A percentile compares a stretch with the other conserved stretches of the same genome.
phyloP scores from a whole-genome alignment of 1,140 invertebrate species.

The Tetragnatha versicolor region DNA sequence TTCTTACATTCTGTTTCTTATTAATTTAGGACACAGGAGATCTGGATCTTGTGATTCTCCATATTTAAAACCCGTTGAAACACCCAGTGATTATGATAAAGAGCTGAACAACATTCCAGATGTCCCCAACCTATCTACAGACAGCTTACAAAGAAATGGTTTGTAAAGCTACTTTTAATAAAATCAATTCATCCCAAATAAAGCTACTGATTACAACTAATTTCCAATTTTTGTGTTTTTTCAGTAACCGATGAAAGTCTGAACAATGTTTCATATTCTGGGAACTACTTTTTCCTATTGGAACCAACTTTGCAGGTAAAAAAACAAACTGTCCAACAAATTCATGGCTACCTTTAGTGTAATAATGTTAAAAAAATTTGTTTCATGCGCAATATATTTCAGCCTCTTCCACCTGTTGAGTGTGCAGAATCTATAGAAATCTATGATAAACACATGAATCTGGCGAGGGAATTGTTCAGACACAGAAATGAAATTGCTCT shows the following conservation, averaged over 20 bases:
- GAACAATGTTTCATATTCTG: conserved; percentile 19
- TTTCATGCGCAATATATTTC: no score
- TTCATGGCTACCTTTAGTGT: no score
- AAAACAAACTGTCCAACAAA: neutral
- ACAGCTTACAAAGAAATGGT: conserved; percentile 16
- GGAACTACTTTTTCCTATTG: conserved; percentile 61
- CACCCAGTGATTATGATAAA: neutral
- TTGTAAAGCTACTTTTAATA: neutral
- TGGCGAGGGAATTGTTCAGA: conserved; percentile 62
- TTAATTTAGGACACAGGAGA: conserved; percentile 35
- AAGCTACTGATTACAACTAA: no score
- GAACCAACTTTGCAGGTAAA: conserved; percentile 68
- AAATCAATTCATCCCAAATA: neutral
- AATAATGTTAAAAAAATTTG: no score
- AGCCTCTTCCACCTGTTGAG: conserved; percentile 81
- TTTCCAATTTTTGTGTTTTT: conserved; percentile 3
- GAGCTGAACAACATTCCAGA: neutral
- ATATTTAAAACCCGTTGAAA: neutral
- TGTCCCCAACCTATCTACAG: neutral
- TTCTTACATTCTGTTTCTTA: neutral
- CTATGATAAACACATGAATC: conserved; percentile 83
- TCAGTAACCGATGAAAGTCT: conserved; percentile 3
- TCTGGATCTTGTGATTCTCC: conserved; percentile 47
- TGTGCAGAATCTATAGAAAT: conserved; percentile 80
- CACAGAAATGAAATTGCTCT: conserved; percentile 47